Percentiles rank a stretch among this genome's conserved stretches.
phyloP scores from a whole-genome alignment of 2,797 vertebrate species.

The Eulemur mongoz region DNA sequence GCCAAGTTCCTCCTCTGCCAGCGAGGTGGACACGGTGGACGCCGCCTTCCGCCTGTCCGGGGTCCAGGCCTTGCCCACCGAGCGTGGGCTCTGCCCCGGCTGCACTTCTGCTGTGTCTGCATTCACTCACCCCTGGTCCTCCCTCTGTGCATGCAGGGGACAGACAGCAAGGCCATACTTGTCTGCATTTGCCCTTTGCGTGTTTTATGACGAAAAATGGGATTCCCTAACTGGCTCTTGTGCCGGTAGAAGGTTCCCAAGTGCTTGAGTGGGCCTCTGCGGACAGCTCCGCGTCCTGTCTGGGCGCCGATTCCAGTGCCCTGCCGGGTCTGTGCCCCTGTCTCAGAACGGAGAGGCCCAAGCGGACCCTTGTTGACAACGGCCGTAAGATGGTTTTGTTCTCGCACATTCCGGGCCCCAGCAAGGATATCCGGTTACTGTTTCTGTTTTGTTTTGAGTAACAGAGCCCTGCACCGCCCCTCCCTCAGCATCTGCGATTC shows the following conservation, averaged over 20 bases:
- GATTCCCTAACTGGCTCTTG: not conserved
- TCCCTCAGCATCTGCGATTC: not conserved
- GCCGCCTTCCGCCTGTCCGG: too few species aligned
- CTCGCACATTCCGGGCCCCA: not conserved
- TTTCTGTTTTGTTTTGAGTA: not conserved
- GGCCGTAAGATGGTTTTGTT: fast-evolving
- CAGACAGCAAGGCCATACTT: not conserved
- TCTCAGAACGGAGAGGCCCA: not conserved
- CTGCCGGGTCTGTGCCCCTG: too few species aligned
- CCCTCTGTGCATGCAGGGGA: too few species aligned
- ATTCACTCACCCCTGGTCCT: not conserved
- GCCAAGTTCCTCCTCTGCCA: fast-evolving
- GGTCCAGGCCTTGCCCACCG: fast-evolving
- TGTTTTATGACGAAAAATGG: too few species aligned
- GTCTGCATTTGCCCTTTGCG: not conserved
- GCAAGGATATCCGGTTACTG: not conserved
- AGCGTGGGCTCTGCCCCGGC: fast-evolving
- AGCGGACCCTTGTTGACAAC: not conserved
- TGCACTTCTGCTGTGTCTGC: too few species aligned
- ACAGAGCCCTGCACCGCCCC: not conserved
- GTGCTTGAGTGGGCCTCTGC: not conserved
- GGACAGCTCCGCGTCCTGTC: not conserved
- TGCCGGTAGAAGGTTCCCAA: not conserved
- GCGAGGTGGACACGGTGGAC: fast-evolving
- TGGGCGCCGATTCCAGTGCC: not conserved